Conservation (phyloP, 92 coral and sea anemone species). For the Phenganax stokvisi region DNA sequence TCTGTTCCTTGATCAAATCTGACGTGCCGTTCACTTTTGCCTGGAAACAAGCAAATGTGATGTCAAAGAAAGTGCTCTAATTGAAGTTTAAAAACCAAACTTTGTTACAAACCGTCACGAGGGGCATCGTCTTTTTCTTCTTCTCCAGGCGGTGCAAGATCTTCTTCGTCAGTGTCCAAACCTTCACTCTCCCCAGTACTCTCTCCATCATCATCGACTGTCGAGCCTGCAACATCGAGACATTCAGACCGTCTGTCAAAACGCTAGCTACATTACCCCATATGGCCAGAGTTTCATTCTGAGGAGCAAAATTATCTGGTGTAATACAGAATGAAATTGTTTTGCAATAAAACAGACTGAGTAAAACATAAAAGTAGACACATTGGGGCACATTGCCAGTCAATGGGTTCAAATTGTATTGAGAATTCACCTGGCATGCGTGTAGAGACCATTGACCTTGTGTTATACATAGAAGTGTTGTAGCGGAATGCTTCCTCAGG, state of each 20-base stretch:
- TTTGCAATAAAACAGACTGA: too few species aligned
- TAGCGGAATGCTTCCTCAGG: slow-evolving; percentile 50
- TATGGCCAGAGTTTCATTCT: too few species aligned
- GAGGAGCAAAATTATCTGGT: too few species aligned
- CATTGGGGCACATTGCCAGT: too few species aligned
- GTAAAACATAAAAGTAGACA: too few species aligned
- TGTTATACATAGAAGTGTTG: slow-evolving; percentile 45
- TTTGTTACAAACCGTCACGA: slow-evolving; percentile 39
- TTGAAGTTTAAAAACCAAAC: background rate
- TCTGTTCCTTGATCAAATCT: slow-evolving; percentile 66
- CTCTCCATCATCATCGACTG: slow-evolving; percentile 48
- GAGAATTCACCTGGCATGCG: background rate
- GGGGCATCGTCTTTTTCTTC: slow-evolving; percentile 46
- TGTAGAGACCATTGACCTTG: background rate
- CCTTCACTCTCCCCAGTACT: slow-evolving; percentile 71
- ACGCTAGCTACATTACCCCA: too few species aligned
- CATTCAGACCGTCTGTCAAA: background rate
- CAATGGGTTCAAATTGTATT: background rate
- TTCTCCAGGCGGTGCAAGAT: slow-evolving; percentile 54
- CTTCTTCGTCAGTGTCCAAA: slow-evolving; percentile 77
- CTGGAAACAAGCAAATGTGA: background rate
- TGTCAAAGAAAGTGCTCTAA: background rate
- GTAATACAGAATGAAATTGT: too few species aligned
- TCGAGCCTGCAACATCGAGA: background rate
- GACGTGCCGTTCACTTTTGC: slow-evolving; percentile 52